Percentiles rank a stretch among this genome's conserved stretches.
Evolutionary conservation across 1,140 invertebrate species (phyloP).

Genomic region (Sitophilus oryzae): DNA sequence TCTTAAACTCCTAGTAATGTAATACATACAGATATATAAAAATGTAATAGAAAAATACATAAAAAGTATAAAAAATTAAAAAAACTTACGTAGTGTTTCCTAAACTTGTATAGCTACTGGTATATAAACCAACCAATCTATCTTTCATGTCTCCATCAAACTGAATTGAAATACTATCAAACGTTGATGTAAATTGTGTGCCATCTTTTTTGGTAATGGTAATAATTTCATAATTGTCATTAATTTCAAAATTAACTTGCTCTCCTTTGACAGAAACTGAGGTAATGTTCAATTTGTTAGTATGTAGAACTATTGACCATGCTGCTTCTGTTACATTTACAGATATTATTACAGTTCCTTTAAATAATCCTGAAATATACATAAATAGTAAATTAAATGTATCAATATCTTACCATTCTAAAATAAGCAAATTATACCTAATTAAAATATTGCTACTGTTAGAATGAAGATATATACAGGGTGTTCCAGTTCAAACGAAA

Average conservation of each 20-base stretch:
- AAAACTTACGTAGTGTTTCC: constrained; percentile 41
- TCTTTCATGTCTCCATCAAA: constrained; percentile 48
- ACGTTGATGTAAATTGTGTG: constrained; percentile 18
- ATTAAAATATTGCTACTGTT: too few species aligned
- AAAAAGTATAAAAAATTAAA: too few species aligned
- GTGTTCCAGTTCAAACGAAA: too few species aligned
- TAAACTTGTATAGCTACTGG: constrained; percentile 43
- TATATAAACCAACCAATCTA: constrained; percentile 52
- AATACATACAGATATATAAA: too few species aligned
- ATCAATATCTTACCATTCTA: too few species aligned
- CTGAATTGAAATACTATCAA: constrained; percentile 36
- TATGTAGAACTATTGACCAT: constrained; percentile 63
- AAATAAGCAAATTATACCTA: too few species aligned
- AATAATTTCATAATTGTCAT: constrained; percentile 29
- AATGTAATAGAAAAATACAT: too few species aligned
- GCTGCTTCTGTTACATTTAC: constrained; percentile 53
- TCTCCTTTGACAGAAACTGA: constrained; percentile 26
- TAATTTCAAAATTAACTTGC: constrained; percentile 16
- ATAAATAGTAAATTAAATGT: not conserved
- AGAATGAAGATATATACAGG: not conserved
- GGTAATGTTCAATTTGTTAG: constrained; percentile 56
- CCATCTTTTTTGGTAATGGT: constrained; percentile 25
- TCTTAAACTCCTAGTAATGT: too few species aligned
- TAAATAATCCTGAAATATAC: constrained; percentile 18
- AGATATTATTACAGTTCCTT: constrained; percentile 64